Evolutionary conservation across 1,140 invertebrate species (phyloP), one percentile per base, ranked within the genome.

Genomic region (Nasonia longicornis): DNA sequence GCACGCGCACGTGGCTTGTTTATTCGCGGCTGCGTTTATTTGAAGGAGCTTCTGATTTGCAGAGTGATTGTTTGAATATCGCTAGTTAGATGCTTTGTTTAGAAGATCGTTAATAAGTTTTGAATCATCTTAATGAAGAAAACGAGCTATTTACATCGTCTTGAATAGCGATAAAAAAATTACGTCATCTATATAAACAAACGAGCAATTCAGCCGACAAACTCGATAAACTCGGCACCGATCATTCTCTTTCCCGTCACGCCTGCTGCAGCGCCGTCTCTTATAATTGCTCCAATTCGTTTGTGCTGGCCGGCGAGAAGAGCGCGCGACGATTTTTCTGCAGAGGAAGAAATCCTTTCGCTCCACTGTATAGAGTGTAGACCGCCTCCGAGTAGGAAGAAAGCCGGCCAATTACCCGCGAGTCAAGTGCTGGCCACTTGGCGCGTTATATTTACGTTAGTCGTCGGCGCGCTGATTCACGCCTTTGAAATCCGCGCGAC

Each of bases 211-310:
- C 35, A 38, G 0, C 35, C 2, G 10, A 14, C 42, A n/a, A 52
- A 42, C 45, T 52, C 71, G 20, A 73, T 73, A 73, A 73, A 26
- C 45, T 52, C 16, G 12, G 48, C 16, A 45, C 42, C 48, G 48
- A 74, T 74, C 22, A 26, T 74, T 58, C 71, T 73, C 71, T 48
- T 73, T 73, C 71, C 22, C 71, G 42, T 73, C 22, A 73, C 71
- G 71, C 42, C 20, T 20, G 70, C 22, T 26, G 16, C 52, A 7
- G 6, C 52, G 48, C 48, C 71, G 26, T 29, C 45, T 31, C 12
- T 10, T 58, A 58, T 58, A 74, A 74, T 74, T 74, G 72, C 48
- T 58, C 45, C 72, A 58, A 26, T 74, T 74, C 35, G 45, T 74
- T 48, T 58, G 26, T 48, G 26, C 3, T 26, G 26, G 16, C 14